Percentiles rank a stretch among this genome's conserved stretches.
Conservation (phyloP, 1,140 invertebrate species). For the Bicyclus anynana region DNA sequence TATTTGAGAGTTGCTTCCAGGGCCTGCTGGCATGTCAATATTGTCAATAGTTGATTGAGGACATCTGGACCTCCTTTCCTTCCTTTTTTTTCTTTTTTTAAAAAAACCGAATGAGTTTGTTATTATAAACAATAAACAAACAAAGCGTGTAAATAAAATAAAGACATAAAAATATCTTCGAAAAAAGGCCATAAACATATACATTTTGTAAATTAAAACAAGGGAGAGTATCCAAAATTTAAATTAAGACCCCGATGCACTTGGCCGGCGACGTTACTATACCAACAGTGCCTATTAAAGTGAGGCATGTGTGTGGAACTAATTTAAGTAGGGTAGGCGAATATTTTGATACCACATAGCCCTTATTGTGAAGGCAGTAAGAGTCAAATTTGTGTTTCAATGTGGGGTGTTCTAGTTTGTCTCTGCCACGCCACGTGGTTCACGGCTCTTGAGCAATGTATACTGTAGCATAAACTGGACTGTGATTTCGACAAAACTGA, state of each 20-base stretch:
- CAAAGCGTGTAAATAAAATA: no score
- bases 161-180: no score
- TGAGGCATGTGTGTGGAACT: conserved; percentile 58
- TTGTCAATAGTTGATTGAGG: no score
- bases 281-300: conserved; percentile 45
- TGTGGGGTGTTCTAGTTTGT: conserved; percentile 5
- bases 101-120: no score
- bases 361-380: conserved; percentile 8
- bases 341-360: conserved; percentile 3
- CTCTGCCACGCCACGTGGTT: conserved; percentile 5
- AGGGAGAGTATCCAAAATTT: conserved; percentile 24
- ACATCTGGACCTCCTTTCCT: no score
- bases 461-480: conserved; percentile 7
- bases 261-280: conserved; percentile 38
- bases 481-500: conserved; percentile 1
- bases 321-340: conserved; percentile 31
- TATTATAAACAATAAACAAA: no score
- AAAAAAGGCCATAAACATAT: neutral
- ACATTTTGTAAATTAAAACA: conserved; percentile 14
- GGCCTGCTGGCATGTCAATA: no score
- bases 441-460: conserved; percentile 12
- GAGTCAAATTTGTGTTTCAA: neutral
- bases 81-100: no score
- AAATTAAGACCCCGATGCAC: conserved; percentile 30
- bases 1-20: no score